Evolutionary conservation across 2,888 invertebrate species (phyloP).

Genomic region (Pristionchus entomophagus): DNA sequence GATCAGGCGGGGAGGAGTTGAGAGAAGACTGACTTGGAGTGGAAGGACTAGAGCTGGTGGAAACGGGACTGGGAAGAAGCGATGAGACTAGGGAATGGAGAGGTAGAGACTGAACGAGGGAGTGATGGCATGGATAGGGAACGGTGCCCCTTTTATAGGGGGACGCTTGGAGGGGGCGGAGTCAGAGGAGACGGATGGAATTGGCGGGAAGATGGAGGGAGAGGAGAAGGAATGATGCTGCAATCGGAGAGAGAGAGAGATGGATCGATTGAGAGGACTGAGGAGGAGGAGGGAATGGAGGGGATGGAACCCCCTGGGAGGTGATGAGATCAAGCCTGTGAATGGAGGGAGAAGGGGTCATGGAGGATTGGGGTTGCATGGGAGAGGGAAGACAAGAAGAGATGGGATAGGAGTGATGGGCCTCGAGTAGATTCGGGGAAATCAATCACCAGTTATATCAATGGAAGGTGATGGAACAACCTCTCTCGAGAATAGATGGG

Average conservation of each 20-base stretch:
- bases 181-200: too few relatives aligned
- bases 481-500: not conserved
- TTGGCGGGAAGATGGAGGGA: slow-evolving; percentile 25
- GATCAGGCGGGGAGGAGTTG: not conserved
- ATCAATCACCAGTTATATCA: not conserved
- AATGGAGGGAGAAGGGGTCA: not conserved
- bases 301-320: not conserved
- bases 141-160: not conserved
- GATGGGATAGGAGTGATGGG: too few relatives aligned
- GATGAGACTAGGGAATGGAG: not conserved
- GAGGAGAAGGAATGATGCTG: not conserved
- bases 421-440: not conserved
- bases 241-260: not conserved
- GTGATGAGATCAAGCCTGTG: not conserved
- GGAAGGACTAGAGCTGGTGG: not conserved
- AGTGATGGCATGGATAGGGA: not conserved
- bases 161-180: slow-evolving; percentile 11
- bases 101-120: not conserved
- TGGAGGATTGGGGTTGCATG: not conserved
- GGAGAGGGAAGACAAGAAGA: not conserved
- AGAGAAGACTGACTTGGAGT: not conserved
- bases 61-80: not conserved
- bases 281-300: not conserved
- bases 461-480: not conserved
- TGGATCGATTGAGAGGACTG: slow-evolving; percentile 20